Evolutionary conservation across 30 jellyfish, hydroid and myxozoan genomes (phyloP), one percentile per base, ranked within the genome.

Genomic region (Nemopilema nomurai): DNA sequence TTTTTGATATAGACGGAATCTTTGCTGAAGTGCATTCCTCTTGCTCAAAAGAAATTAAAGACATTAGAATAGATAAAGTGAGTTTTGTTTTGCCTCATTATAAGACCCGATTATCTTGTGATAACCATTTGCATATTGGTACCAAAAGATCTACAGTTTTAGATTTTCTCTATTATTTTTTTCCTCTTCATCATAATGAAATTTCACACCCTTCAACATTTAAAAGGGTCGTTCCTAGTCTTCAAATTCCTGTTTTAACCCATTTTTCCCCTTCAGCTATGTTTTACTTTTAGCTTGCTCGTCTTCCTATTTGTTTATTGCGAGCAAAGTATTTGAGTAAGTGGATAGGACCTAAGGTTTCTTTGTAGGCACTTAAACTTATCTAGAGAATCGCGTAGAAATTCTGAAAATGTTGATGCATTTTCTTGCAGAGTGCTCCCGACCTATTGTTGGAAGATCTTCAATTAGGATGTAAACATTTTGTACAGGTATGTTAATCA

Each of bases 381-480:
- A n/a, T 41, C 9, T 41, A 41, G 6, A 13, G 9, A 3, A 41
- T 41, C 13, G 57, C 13, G 6, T 3, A 41, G 9, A 3, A 41
- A 41, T 3, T 41, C 9, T 41, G 9, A 41, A 13, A 3, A 41
- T 3, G 13, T 41, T 41, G 13, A 3, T 41, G 57, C 13, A 41
- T 13, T 3, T 41, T 41, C 18, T 73, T 30, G 83, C 83, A 73
- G 83, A 33, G 33, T 73, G 83, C 69, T 18, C 22, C 83, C 18
- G 9, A 3, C 51, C 25, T 16, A 21, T 16, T 18, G 4, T 41
- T 73, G 23, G n/a, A 41, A 8, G 28, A 73, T 31, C 70, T 73
- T 9, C 51, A 18, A 20, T 29, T 41, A 0, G 83, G 70, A 41
- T 73, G 83, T 69, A 73, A 41, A 13, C 32, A 73, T 26, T 7